phyloP scores from a whole-genome alignment of 2,797 vertebrate species.

The Scolopax rusticola region DNA sequence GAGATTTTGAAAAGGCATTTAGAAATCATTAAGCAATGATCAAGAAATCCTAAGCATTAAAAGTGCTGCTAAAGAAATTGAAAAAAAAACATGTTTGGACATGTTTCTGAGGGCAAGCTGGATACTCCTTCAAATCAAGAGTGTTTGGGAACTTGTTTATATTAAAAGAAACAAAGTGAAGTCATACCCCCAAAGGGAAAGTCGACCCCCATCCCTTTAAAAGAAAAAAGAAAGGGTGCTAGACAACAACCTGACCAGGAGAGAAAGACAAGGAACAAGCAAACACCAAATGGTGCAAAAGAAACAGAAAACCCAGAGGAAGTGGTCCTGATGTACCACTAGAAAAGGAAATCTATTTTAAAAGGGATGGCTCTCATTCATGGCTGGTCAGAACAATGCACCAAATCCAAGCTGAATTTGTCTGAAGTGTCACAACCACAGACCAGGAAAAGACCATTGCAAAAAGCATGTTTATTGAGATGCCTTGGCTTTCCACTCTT shows the following conservation, averaged over 20 bases:
- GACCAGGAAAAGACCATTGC: not conserved
- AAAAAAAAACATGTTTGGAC: not conserved
- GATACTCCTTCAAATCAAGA: not conserved
- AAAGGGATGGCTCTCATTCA: not conserved
- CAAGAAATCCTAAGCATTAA: no score
- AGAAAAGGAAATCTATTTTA: not conserved
- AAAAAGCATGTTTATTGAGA: not conserved
- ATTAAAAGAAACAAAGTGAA: not conserved
- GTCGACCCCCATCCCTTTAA: not conserved
- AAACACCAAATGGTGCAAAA: not conserved
- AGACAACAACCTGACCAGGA: not conserved
- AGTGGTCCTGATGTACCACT: not conserved
- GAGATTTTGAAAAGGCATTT: not conserved
- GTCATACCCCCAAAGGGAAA: not conserved
- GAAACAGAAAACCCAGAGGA: not conserved
- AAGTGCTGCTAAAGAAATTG: not conserved
- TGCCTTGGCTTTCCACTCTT: not conserved
- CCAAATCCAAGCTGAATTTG: not conserved
- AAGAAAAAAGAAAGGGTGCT: not conserved
- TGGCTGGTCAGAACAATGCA: not conserved
- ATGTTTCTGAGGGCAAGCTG: not conserved
- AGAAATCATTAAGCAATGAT: not conserved
- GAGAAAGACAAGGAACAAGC: not conserved
- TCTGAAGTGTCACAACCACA: not conserved
- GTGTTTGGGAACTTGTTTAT: not conserved